Evolutionary conservation across 2,797 vertebrate genomes (phyloP).

Genomic region (Anguilla megastoma): DNA sequence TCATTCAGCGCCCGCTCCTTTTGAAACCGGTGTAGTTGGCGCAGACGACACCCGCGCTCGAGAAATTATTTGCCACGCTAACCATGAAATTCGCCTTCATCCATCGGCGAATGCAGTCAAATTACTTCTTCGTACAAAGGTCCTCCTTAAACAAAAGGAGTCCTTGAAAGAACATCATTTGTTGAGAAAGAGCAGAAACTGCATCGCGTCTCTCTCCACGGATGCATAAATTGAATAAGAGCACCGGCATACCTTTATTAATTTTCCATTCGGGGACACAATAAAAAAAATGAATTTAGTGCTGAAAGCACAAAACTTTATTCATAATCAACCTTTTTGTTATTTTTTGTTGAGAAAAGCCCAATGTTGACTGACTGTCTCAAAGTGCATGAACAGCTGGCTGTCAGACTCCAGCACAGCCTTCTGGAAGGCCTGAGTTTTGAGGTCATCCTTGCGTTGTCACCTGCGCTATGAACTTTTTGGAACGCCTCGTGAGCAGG

Average conservation of each 20-base stretch:
- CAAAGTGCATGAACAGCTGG: conserved; percentile 22
- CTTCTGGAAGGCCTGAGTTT: not conserved
- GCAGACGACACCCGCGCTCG: conserved; percentile 31
- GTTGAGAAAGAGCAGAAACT: conserved; percentile 51
- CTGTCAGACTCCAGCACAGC: not conserved
- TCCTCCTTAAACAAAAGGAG: conserved; percentile 57
- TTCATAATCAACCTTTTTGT: conserved; percentile 52
- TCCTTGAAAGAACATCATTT: conserved; percentile 57
- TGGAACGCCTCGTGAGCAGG: conserved; percentile 11
- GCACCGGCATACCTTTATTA: conserved; percentile 65
- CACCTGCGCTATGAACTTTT: conserved; percentile 3
- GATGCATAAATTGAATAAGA: conserved; percentile 69
- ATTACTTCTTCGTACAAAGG: conserved; percentile 64
- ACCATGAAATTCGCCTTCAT: conserved; percentile 58
- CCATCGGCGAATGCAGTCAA: conserved; percentile 57
- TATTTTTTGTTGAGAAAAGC: conserved; percentile 43
- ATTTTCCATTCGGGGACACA: conserved; percentile 63
- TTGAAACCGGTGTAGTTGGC: conserved; percentile 53
- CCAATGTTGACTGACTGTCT: conserved; percentile 24
- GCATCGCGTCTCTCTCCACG: conserved; percentile 50
- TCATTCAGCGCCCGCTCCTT: conserved; percentile 52
- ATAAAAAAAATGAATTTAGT: conserved; percentile 65
- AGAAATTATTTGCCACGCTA: conserved; percentile 36
- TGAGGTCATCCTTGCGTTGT: conserved; percentile 19
- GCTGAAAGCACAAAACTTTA: conserved; percentile 57